Conservation (phyloP, 2,888 invertebrate genomes). For the Atrina japonica region DNA sequence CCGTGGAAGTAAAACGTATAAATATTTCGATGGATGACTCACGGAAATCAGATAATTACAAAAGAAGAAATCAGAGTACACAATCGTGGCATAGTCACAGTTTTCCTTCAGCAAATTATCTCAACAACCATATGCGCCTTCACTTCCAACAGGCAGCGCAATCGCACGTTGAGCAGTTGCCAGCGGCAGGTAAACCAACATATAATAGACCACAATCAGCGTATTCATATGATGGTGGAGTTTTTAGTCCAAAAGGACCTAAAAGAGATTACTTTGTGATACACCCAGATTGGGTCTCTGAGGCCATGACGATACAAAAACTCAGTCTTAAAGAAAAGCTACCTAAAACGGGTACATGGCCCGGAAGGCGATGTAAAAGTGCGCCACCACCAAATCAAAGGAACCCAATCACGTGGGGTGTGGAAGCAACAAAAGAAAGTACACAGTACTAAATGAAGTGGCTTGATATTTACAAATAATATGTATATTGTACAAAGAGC, state of each 20-base stretch:
- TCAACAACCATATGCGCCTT: slow-evolving; percentile 26
- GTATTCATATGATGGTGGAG: slow-evolving; percentile 71
- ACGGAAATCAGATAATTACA: slow-evolving; percentile 36
- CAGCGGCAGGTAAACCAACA: slow-evolving; percentile 24
- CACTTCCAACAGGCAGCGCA: slow-evolving; percentile 22
- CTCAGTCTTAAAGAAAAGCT: slow-evolving; percentile 62
- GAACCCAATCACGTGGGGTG: slow-evolving; percentile 76
- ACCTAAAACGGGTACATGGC: slow-evolving; percentile 55
- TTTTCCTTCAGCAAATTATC: slow-evolving; percentile 54
- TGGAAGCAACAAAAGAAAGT: slow-evolving; percentile 5
- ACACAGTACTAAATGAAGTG: not conserved
- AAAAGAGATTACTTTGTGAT: slow-evolving; percentile 74
- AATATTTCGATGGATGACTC: slow-evolving; percentile 35
- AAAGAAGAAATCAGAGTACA: slow-evolving; percentile 59
- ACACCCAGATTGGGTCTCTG: slow-evolving; percentile 79
- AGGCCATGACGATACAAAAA: slow-evolving; percentile 72
- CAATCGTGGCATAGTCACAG: slow-evolving; percentile 68
- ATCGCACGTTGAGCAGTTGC: slow-evolving; percentile 19
- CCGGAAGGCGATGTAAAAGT: slow-evolving; percentile 70
- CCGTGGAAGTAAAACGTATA: slow-evolving; percentile 33
- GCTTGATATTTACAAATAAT: no score
- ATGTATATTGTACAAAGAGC: no score
- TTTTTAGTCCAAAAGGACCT: slow-evolving; percentile 67
- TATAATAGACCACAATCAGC: slow-evolving; percentile 50
- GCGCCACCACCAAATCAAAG: slow-evolving; percentile 75